Percentiles rank a stretch among this genome's conserved stretches.
Conservation (phyloP, 2,888 invertebrate genomes). For the Sialis lutaria region DNA sequence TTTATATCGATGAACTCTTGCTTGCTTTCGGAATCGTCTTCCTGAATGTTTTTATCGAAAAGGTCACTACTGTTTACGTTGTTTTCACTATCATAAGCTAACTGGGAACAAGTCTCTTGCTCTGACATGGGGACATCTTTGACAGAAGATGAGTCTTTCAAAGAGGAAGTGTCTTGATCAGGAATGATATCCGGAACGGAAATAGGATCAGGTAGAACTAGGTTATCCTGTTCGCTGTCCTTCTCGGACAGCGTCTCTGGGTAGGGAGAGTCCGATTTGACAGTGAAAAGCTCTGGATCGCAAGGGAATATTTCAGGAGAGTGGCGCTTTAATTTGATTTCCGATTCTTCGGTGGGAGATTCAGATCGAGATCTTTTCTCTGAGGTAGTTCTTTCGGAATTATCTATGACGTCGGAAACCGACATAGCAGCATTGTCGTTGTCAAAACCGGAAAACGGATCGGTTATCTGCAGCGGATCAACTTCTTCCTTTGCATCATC, state of each 20-base stretch:
- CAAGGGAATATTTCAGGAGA: slow-evolving; percentile 2
- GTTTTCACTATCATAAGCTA: neutral
- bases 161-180: neutral
- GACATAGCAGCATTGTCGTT: slow-evolving; percentile 1
- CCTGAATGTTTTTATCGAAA: neutral
- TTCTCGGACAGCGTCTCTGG: neutral
- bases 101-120: no score
- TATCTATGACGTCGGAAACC: neutral
- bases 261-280: slow-evolving; percentile 1
- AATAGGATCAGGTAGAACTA: neutral
- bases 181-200: neutral
- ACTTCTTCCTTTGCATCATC: slow-evolving; percentile 9
- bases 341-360: slow-evolving; percentile 1
- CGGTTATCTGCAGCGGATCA: slow-evolving; percentile 11
- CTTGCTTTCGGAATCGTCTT: neutral
- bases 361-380: slow-evolving; percentile 3
- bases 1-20: neutral
- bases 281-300: neutral
- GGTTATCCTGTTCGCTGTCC: neutral
- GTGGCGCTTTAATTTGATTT: neutral
- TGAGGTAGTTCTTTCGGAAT: neutral
- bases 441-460: slow-evolving; percentile 2
- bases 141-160: neutral
- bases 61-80: neutral
- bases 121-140: no score